Base-by-base conservation (phyloP, 2,113 vertebrate species). In the Actenoides lindsayi region DNA sequence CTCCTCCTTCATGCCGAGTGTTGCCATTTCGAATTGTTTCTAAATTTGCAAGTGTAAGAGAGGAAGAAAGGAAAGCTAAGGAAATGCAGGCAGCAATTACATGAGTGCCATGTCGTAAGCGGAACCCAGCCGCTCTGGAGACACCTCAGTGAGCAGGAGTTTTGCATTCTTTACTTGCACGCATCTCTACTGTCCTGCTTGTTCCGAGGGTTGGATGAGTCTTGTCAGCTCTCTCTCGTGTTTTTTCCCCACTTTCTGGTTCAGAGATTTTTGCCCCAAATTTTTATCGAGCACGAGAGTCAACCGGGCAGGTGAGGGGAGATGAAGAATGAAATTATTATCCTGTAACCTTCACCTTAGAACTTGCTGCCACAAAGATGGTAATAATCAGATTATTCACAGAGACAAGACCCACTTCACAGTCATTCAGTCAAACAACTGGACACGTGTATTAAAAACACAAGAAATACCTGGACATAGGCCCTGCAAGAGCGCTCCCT, bases 401-500 rank as follows among this genome's bases (percentile, higher is more conserved):
- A 57, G 64, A 75, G 86, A 97, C 74, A 90, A 79, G 67, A 95
- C 67, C 62, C 83, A 91, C 83, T 97, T 90, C 92, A 97, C 84
- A 96, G 65, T 94, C 97, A 97, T 79, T 97, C 94, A 96, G 89
- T 94, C 92, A 96, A 94, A 97, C 95, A 97, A 96, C 70, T 93
- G 83, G 96, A 97, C 92, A 97, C 4, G 67, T 89, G 90, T 89
- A 98, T 95, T 96, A 98, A 95, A 96, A 97, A 98, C 94, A 89
- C 96, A 90, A 96, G 96, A 98, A 98, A 96, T 99, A 99, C 99
- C 99, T 99, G 99, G 96, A 99, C 99, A 98, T 99, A 99, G 98
- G 99, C 99, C 97, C 99, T 99, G 98, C 99, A 99, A 94, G 99
- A 99, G 93, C 99, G 99, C 95, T 99, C 99, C 98, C 99, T 98